Percentiles rank a stretch among this genome's conserved stretches.
phyloP scores from a whole-genome alignment of 2,797 vertebrate genomes.

The Eidolon dupreanum region DNA sequence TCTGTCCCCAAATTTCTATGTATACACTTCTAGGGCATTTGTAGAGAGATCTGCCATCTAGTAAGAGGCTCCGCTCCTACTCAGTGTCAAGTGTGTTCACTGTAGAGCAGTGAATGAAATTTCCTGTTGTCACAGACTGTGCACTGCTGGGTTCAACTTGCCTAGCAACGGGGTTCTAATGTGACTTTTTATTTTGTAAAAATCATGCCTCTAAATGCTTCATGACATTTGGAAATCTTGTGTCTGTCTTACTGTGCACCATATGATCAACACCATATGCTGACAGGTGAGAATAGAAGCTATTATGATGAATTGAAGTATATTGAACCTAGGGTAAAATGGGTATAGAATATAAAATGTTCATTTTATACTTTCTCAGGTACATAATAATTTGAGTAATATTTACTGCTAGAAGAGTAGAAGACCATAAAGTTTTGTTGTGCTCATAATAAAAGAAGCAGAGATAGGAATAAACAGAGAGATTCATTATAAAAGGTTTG shows the following conservation, averaged over 20 bases:
- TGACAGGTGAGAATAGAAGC: constrained; percentile 50
- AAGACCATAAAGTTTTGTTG: not conserved
- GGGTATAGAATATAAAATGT: not conserved
- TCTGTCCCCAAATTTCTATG: constrained; percentile 26
- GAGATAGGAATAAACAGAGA: not conserved
- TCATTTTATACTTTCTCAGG: not conserved
- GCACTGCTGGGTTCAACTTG: constrained; percentile 74
- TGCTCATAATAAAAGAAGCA: not conserved
- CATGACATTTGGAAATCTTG: constrained; percentile 78
- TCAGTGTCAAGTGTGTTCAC: constrained; percentile 68
- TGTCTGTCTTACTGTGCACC: constrained; percentile 48
- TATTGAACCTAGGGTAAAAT: not conserved
- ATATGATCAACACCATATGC: constrained; percentile 19
- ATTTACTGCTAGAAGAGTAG: not conserved
- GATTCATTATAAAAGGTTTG: not conserved
- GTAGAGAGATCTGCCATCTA: constrained; percentile 73
- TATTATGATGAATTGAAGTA: constrained; percentile 17
- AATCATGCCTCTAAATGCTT: constrained; percentile 63
- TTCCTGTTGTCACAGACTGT: constrained; percentile 73
- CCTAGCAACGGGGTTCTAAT: constrained; percentile 80
- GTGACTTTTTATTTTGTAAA: constrained; percentile 69
- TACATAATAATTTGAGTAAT: constrained; percentile 12
- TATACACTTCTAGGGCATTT: constrained; percentile 32
- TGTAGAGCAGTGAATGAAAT: constrained; percentile 72
- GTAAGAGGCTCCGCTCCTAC: constrained; percentile 77